Base-by-base conservation (phyloP, 2,888 invertebrate genomes). In the Chymomyza procnemis region DNA sequence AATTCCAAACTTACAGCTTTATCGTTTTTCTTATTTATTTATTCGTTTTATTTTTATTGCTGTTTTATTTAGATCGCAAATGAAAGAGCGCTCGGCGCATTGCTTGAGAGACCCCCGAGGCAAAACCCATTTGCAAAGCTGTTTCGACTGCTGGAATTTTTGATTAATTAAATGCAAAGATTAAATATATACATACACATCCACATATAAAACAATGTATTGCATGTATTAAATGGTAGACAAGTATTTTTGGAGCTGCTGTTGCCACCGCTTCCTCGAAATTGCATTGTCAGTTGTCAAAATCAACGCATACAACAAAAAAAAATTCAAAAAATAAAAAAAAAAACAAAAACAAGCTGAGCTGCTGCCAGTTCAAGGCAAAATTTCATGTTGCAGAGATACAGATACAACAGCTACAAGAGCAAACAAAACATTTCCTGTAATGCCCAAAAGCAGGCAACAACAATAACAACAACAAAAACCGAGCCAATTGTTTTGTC, bases 381-480 rank as follows among this genome's bases (percentile, higher is more conserved):
- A 47, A 19, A 55, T 55, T 55, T 12, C 21, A 8, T 2, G n/a
- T 9, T 69, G 69, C 61, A 61, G 73, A 61, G 73, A 75, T 73
- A 56, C 60, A 62, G 16, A 61, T 26, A 26, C 26, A 26, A 2
- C 26, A 26, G 26, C 4, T 64, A 73, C 73, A 54, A 54, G 54
- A 19, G 54, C 19, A 50, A 50, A 50, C 12, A 50, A 50, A 50
- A 50, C 50, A 50, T 50, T 50, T 50, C 50, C 50, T 50, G 34
- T 12, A 41, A 50, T 54, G 19, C 54, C 54, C 54, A 54, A 69
- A 63, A 69, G 69, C 59, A 70, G 69, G 69, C 69, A 70, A 70
- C 70, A 41, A 41, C 46, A 21, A 46, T n/a, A 19, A 18, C 18
- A n/a, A 3, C 34, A 4, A 34, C 4, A 34, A 34, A 34, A 52